Evolutionary conservation across 2,888 invertebrate genomes (phyloP).

Genomic region (Spilosoma lubricipeda): DNA sequence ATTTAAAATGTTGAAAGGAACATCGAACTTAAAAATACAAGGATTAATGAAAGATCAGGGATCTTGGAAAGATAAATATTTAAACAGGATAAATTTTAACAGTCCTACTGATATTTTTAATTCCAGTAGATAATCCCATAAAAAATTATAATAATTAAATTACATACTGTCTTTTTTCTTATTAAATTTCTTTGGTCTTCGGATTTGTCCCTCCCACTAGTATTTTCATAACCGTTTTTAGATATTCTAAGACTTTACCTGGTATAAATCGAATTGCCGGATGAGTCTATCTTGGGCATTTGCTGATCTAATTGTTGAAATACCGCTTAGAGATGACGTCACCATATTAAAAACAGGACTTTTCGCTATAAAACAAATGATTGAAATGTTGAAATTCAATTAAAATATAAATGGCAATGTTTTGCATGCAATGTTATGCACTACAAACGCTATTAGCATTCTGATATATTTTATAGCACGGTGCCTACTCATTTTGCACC

Average conservation of each 20-base stretch:
- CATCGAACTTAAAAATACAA: neutral
- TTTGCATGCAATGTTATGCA: no score
- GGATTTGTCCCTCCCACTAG: neutral
- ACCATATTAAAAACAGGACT: slow-evolving; percentile 94
- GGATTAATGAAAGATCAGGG: no score
- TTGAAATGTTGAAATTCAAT: neutral
- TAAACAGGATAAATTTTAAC: neutral
- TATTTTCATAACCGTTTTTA: neutral
- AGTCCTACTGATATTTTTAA: neutral
- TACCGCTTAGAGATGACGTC: slow-evolving; percentile 90
- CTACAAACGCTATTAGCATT: no score
- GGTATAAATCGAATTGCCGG: slow-evolving; percentile 86
- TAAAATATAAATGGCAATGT: neutral
- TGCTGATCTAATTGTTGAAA: slow-evolving; percentile 91
- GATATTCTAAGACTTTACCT: slow-evolving; percentile 64
- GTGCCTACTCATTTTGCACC: no score
- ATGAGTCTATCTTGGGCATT: slow-evolving; percentile 88
- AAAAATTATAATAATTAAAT: neutral
- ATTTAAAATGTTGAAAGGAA: neutral
- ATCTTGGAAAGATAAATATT: neutral
- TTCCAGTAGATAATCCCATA: neutral
- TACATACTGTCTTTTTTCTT: neutral
- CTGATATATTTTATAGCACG: no score
- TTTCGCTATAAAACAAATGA: slow-evolving; percentile 84
- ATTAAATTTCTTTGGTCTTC: neutral